Base-by-base conservation (phyloP, 2,888 invertebrate genomes). In the Ennomos quercinarius region DNA sequence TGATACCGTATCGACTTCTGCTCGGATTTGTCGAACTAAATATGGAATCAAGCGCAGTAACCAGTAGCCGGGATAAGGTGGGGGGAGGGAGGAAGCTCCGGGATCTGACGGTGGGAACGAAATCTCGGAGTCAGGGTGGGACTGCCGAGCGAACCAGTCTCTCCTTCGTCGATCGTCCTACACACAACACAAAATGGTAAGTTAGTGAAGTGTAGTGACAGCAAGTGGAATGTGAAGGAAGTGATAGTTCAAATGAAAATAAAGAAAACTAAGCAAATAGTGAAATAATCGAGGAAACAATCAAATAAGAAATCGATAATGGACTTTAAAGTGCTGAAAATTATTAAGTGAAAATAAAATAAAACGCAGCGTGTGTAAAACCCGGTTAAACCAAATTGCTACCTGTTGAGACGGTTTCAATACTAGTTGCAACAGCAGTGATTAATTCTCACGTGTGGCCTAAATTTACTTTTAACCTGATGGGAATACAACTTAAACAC, bases 91-190 rank as follows among this genome's bases (percentile, higher is more conserved):
- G 73, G 64, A 61, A 54, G 71, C 71, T 76, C 77, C 82, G 81
- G 87, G 85, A 83, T 72, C 73, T 71, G 64, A 68, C 76, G 73
- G 81, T 69, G 77, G 81, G 81, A 76, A 73, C 81, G 74, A 76
- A 68, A 77, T 66, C 81, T 88, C 88, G 85, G 90, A 92, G 91
- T 91, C 90, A 88, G 91, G 91, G 89, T 87, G 89, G 88, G 90
- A 91, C 91, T 89, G 86, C 87, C 87, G 88, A 87, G 78, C 86
- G 85, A 84, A 84, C 80, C 89, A 90, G 91, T 92, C 91, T 83
- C 88, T 90, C 87, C 87, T 87, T 87, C 89, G 84, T 89, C 88
- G 87, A 83, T 84, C 83, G 83, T 83, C 87, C 85, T 87, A 84
- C 76, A 86, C 77, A 87, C 80, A 88, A 53, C 60, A 78, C 84